Evolutionary conservation across 2,797 vertebrate genomes (phyloP), one percentile per base, ranked within the genome.

Genomic region (Babyrousa celebensis): DNA sequence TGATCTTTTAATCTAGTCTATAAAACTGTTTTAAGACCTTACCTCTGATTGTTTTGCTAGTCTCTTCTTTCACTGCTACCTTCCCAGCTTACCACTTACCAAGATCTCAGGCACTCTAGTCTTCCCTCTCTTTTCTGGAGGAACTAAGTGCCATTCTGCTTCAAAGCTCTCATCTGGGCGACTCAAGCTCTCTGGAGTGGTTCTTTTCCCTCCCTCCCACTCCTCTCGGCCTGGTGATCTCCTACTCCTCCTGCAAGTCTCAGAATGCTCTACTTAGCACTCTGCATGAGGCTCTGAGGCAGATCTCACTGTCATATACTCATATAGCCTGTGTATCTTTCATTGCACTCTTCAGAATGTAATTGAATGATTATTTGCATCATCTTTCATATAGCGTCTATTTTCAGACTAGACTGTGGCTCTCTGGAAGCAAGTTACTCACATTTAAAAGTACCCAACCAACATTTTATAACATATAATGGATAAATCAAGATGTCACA

Each of bases 401-500:
- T 16, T 60, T 68, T 77, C n/a, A 83, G 65, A 72, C 70, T 32
- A 20, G 10, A 79, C 20, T 6, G 1, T 27, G 29, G 11, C 36
- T 78, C 16, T 6, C 21, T 78, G 71, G 72, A 90, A 92, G 36
- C 3, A 18, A 85, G 36, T 75, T n/a, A 25, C 6, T 70, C 20
- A 17, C 23, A 65, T 54, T 54, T 87, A 18, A 27, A 95, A 43
- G 15, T 43, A 17, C 52, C 70, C 40, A 52, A 58, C 5, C 43
- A 90, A 62, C 29, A 63, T 89, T 90, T 77, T 11, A 40, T 60
- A 72, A 62, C 43, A 52, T 72, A 11, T 56, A 78, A 54, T 60
- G 25, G 72, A 65, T 77, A 86, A 74, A 89, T 60, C 18, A 84
- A 63, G 21, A 93, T 83, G 63, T 79, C 68, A 82, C 78, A 56